phyloP scores from a whole-genome alignment of 2,797 vertebrate genomes.

The Crenuchus spilurus region DNA sequence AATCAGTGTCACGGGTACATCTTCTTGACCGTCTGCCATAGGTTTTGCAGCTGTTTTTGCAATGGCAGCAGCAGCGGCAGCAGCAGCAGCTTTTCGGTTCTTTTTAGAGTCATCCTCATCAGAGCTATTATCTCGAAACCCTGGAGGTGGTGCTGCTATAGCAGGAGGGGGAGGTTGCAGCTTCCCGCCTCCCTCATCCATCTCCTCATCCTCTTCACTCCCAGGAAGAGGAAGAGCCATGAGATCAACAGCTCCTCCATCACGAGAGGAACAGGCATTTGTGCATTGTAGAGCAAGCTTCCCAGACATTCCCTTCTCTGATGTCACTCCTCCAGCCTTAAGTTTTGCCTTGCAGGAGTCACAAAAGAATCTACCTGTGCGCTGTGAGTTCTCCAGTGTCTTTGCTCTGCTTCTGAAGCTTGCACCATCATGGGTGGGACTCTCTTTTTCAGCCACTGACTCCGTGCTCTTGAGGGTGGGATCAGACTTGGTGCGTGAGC shows the following conservation, averaged over 20 bases:
- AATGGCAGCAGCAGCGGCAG: not conserved
- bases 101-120: slow-evolving; percentile 95
- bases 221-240: slow-evolving; percentile 94
- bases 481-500: slow-evolving; percentile 95
- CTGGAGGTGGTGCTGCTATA: slow-evolving; percentile 93
- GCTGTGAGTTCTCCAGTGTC: slow-evolving; percentile 86
- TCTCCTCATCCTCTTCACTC: slow-evolving; percentile 86
- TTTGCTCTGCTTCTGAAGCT: slow-evolving; percentile 85
- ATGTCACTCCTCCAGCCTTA: slow-evolving; percentile 73
- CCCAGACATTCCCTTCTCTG: slow-evolving; percentile 61
- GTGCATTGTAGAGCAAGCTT: slow-evolving; percentile 68
- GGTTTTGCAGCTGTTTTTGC: slow-evolving; percentile 11
- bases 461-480: slow-evolving; percentile 90
- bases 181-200: slow-evolving; percentile 73
- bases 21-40: slow-evolving; percentile 78
- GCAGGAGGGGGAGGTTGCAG: slow-evolving; percentile 84
- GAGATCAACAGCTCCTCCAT: slow-evolving; percentile 89
- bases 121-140: slow-evolving; percentile 97
- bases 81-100: slow-evolving; percentile 70
- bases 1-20: slow-evolving; percentile 95
- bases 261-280: slow-evolving; percentile 80
- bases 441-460: slow-evolving; percentile 77
- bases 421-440: slow-evolving; percentile 72
- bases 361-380: slow-evolving; percentile 84
- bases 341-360: slow-evolving; percentile 93